These are phyloP conservation scores for Plodia interpunctella DNA, from an alignment of 1,140 invertebrate genomes.

Conservation along the genomic window DNA sequence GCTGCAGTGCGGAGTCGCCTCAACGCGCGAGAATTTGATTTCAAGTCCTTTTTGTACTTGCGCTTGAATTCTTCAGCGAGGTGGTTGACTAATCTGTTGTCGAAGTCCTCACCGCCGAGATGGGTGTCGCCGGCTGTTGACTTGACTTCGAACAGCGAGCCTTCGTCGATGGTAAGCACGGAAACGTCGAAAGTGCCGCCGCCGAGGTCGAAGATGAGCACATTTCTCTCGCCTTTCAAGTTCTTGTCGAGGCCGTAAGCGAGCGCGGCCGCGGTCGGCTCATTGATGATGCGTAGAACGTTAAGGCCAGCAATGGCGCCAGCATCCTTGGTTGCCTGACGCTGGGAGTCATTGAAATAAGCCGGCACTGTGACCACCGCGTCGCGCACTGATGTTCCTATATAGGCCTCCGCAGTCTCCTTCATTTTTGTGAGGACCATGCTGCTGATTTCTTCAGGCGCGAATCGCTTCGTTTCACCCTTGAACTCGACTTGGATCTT, in stretches of 20 bases:
- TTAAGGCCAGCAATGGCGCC: constrained; percentile 36
- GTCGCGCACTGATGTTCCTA: constrained; percentile 83
- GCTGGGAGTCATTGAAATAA: no score
- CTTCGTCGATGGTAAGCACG: constrained; percentile 66
- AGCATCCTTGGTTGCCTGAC: no score
- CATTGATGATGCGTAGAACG: constrained; percentile 89
- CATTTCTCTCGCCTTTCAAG: constrained; percentile 82
- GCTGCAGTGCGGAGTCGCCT: constrained; percentile 81
- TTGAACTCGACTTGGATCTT: constrained; percentile 74
- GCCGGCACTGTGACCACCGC: constrained; percentile 84
- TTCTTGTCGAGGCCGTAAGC: constrained; percentile 88
- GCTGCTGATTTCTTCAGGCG: constrained; percentile 83
- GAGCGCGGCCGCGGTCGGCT: constrained; percentile 85
- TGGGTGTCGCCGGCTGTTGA: constrained; percentile 77
- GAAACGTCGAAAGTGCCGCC: constrained; percentile 78
- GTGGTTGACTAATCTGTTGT: constrained; percentile 81
- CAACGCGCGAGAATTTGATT: constrained; percentile 65
- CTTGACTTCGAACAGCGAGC: constrained; percentile 82
- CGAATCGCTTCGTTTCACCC: constrained; percentile 82
- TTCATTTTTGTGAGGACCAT: no score
- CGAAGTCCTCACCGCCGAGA: no score
- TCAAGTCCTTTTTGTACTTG: constrained; percentile 71
- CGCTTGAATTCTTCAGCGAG: constrained; percentile 70
- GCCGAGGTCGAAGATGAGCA: no score
- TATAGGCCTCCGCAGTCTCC: constrained; percentile 81